Evolutionary conservation across 2,888 invertebrate species (phyloP), one percentile per base, ranked within the genome.

Genomic region (Thumatha senex): DNA sequence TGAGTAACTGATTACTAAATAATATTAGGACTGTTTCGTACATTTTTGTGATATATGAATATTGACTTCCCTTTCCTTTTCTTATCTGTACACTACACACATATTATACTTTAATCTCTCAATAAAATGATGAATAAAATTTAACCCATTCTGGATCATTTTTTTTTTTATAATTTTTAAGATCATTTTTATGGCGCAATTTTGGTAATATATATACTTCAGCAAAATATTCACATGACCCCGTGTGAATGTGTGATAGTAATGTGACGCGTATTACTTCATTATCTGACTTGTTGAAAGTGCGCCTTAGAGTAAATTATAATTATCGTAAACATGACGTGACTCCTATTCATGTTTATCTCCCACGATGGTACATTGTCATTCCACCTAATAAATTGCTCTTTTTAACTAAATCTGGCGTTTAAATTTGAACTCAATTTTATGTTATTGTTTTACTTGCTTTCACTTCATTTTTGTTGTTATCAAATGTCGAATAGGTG

Each of bases 311-410:
- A 79, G 78, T 77, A 77, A 82, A 78, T 81, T 77, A 77, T 70
- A 70, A 71, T 77, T 80, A 74, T 76, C 74, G 69, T 78, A 75
- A 79, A 74, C 73, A 80, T 82, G 75, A 65, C 78, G 79, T 78
- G 78, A 65, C 67, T 76, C 65, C 80, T 76, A 86, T 88, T 87
- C 80, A 82, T 76, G 77, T 74, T 72, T 69, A 78, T 86, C 89
- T 90, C 89, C 89, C 89, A 89, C 89, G 89, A 78, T 74, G 78
- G 56, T 56, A 63, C 69, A 70, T 61, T 78, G 82, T 79, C 78
- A 78, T 80, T 78, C 79, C 78, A 74, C 71, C 67, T 80, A 80
- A 77, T 80, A 81, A 82, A 80, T 80, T 78, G 72, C 69, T 63
- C 70, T 67, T 72, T 24, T 67, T 56, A 66, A 52, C 61, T 63